A percentile compares a stretch with the other conserved stretches of the same genome.
Evolutionary conservation across 1,140 invertebrate species (phyloP).

Genomic region (Lucilia sericata): DNA sequence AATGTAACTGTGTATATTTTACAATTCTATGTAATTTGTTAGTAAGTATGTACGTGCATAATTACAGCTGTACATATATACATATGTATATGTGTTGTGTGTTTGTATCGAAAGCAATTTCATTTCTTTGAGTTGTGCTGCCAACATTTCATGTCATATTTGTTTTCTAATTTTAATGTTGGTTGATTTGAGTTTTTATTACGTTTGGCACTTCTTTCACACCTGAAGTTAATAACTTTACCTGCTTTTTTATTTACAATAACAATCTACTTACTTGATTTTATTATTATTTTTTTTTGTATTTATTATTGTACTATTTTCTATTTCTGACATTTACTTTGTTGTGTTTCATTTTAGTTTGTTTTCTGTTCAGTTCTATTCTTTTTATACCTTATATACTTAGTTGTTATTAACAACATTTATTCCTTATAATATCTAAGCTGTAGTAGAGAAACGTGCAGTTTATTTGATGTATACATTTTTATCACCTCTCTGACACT

Average conservation of each 20-base stretch:
- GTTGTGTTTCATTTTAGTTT: background rate
- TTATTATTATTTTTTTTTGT: background rate
- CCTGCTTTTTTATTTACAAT: background rate
- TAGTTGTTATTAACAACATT: background rate
- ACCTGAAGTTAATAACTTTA: conserved; percentile 37
- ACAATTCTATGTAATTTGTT: no score
- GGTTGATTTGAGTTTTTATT: conserved; percentile 45
- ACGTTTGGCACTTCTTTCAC: conserved; percentile 42
- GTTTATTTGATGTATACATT: background rate
- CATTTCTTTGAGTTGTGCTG: background rate
- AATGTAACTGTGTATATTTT: no score
- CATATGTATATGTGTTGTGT: no score
- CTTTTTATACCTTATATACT: background rate
- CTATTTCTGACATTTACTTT: conserved; percentile 7
- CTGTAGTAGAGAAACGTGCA: background rate
- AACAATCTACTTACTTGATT: no score
- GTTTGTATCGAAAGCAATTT: conserved; percentile 13
- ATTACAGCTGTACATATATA: no score
- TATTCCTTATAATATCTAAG: background rate
- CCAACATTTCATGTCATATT: conserved; percentile 43
- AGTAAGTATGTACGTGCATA: no score
- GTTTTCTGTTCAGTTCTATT: background rate
- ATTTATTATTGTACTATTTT: background rate
- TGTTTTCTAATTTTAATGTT: conserved; percentile 34
- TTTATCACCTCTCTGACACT: background rate